Evolutionary conservation across 1,140 invertebrate species (phyloP), one percentile per base, ranked within the genome.

Genomic region (Sitobion miscanthi): DNA sequence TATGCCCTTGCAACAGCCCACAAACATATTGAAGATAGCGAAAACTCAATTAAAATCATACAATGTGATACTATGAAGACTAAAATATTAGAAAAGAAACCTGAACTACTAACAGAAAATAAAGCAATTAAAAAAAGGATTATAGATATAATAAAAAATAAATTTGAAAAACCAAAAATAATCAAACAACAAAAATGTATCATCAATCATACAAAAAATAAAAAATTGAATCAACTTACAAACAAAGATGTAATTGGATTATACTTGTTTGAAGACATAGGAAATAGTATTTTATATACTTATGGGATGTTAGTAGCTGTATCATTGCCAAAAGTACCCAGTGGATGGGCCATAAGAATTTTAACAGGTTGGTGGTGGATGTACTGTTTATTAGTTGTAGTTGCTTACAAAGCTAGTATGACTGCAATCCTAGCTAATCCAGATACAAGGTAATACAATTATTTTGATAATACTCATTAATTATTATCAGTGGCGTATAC

Each of bases 301-400:
- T 98, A 97, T 94, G 97, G 97, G 93, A 98, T 98, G 97, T 95
- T 98, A 42, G 95, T 98, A 2, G 96, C 97, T 94, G 97, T 98
- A 38, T 97, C 97, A 0, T 94, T 98, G 85, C 97, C 97, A 0
- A 96, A 96, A 94, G 95, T 98, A 93, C 97, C 97, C 0, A 96
- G 95, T 21, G 97, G 96, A 47, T 98, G 97, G 97, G 97, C 97
- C 0, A 95, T 98, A 77, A 95, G 97, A 62, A 95, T 98, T 30
- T 95, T 98, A 23, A 97, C 97, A 38, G 97, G 97, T 4, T 98
- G 97, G 96, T 98, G 98, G 95, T 98, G 97, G 97, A 94, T 98
- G 1, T 98, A 98, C 94, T 97, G 97, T 94, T 96, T 98, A 91
- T 95, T 98, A 11, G 96, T 98, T 49, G 96, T 97, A 0, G 97